Percentiles rank a stretch among this genome's conserved stretches.
These are phyloP conservation scores for Xestia c-nigrum DNA, from an alignment of 2,888 invertebrate genomes.

Conservation along the genomic window DNA sequence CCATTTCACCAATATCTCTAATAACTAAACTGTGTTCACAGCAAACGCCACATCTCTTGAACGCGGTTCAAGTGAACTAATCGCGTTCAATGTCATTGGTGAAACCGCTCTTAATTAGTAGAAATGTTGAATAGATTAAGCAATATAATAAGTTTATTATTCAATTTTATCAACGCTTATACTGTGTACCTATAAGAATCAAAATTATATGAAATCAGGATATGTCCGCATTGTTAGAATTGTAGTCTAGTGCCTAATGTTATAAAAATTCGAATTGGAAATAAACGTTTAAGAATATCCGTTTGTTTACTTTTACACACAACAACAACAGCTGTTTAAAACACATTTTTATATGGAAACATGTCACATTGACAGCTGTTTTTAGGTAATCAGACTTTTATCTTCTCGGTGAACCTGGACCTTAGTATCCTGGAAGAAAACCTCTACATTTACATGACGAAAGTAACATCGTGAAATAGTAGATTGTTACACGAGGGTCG, in stretches of 20 bases:
- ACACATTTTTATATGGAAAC: no score
- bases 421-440: no score
- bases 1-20: neutral
- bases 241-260: slow-evolving; percentile 10
- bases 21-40: neutral
- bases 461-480: no score
- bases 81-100: neutral
- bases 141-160: slow-evolving; percentile 11
- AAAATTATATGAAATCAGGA: slow-evolving; percentile 31
- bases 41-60: neutral
- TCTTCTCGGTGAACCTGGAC: no score
- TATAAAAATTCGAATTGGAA: slow-evolving; percentile 46
- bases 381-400: no score
- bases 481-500: no score
- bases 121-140: slow-evolving; percentile 13
- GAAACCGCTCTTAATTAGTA: neutral
- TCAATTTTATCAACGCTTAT: slow-evolving; percentile 18
- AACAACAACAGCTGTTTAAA: no score
- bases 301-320: slow-evolving; percentile 14
- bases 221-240: slow-evolving; percentile 22
- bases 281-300: slow-evolving; percentile 49
- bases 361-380: no score
- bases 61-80: neutral
- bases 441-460: no score
- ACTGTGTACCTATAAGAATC: neutral